Evolutionary conservation across 2,797 vertebrate species (phyloP), one percentile per base, ranked within the genome.

Genomic region (Fistularia tabacaria): DNA sequence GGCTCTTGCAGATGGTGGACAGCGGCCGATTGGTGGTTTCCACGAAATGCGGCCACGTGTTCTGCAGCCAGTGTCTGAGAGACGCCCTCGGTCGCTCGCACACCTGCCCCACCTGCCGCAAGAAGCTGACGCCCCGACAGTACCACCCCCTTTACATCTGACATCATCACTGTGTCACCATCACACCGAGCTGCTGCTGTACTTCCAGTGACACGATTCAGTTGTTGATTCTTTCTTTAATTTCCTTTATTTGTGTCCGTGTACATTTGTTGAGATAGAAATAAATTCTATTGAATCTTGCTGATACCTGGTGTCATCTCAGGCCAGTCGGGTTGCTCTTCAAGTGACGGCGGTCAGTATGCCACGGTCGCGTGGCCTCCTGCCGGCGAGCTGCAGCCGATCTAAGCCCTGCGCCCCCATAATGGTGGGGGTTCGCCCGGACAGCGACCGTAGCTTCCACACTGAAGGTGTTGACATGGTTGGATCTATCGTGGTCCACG

Each of bases 61-160:
- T 99, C 89, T 99, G 96, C 79, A 98, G 95, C 66, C 93, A 95
- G 80, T 99, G 97, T 88, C 90, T 97, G 71, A 92, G 92, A 1
- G 94, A 97, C 54, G 88, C 94, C 38, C 91, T 98, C 72, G 89
- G 82, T 85, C 86, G 89, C 54, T 91, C 92, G 40, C 94, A 89
- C 78, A 94, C 90, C 49, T 99, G 97, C 71, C 96, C 97, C 0
- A 94, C 93, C 7, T 98, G 95, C 84, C 90, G 97, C 80, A 96
- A 96, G 85, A 95, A 90, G 85, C 93, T 99, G 56, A 96, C 85
- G 44, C 86, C 86, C 69, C 94, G 92, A 73, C 94, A 97, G 5
- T 98, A 95, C 74, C 95, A 98, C 80, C 96, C 96, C 8, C 94
- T 99, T 58, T 98, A 98, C 74, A 90, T 99, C 59, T 92, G 85